Evolutionary conservation across 2,797 vertebrate genomes (phyloP).

Genomic region (Sciurus vulgaris): DNA sequence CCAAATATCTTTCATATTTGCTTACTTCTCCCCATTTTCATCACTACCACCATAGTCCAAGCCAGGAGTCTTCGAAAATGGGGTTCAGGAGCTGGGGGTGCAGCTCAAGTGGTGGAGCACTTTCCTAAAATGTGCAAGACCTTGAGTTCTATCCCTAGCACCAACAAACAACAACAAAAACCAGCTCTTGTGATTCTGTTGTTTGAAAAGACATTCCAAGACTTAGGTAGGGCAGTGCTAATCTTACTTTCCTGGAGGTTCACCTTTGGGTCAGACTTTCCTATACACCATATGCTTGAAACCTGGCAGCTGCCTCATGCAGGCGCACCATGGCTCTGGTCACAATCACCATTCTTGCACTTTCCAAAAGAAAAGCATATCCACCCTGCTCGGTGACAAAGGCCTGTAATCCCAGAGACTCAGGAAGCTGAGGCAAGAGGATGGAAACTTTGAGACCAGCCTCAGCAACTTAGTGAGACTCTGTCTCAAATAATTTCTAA

Average conservation of each 20-base stretch:
- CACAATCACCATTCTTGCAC: not conserved
- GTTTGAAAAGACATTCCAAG: not conserved
- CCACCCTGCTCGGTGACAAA: not conserved
- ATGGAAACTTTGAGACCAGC: too few relatives aligned
- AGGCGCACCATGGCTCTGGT: not conserved
- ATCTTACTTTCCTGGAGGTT: not conserved
- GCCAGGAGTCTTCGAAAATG: not conserved
- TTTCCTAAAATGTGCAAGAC: not conserved
- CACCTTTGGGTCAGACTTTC: not conserved
- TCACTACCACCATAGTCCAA: not conserved
- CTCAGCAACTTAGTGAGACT: too few relatives aligned
- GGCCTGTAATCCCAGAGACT: too few relatives aligned
- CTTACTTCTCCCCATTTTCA: not conserved
- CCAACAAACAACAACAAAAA: too few relatives aligned
- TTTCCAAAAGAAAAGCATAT: not conserved
- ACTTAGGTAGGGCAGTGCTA: not conserved
- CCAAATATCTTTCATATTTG: not conserved
- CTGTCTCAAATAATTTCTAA: too few relatives aligned
- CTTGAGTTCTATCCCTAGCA: not conserved
- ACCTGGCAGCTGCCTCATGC: not conserved
- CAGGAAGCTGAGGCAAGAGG: too few relatives aligned
- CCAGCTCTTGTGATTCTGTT: not conserved
- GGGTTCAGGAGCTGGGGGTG: not conserved
- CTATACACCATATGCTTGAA: not conserved
- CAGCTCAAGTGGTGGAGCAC: not conserved